Evolutionary conservation across 2,113 vertebrate genomes (phyloP), one percentile per base, ranked within the genome.

Genomic region (Siphamia tubifer): DNA sequence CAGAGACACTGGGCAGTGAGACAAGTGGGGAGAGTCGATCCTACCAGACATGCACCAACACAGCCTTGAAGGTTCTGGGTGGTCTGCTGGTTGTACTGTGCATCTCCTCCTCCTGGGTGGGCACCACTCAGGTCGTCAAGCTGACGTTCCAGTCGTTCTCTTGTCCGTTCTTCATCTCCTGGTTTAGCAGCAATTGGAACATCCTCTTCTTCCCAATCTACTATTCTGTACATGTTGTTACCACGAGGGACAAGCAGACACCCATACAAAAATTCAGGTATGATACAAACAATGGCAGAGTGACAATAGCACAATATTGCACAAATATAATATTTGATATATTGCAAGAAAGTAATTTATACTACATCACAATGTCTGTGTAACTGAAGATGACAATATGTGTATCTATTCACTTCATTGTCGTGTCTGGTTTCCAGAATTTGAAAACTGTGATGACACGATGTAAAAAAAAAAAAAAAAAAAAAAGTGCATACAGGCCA

Each of bases 101-200:
- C 4, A 92, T 99, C 81, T 98, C 95, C 11, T 98, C 96, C 0
- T 99, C 97, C 72, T 99, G 96, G 96, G 95, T 99, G 15, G 98
- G 97, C 82, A 98, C 96, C 89, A 98, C 96, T 0, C 98, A 99
- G 88, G 94, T 98, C 78, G 94, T 98, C 69, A 97, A 98, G 90
- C 94, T 98, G 83, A 97, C 97, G 8, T 99, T 96, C 84, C 95
- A 97, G 92, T 98, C 96, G 67, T 98, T 99, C 91, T 96, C 98
- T 89, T 98, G 96, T 77, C 97, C 98, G 40, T 98, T 99, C 93
- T 99, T 99, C 93, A 96, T 99, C 90, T 98, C 97, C 81, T 99
- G 98, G 97, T 99, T 99, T 94, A 98, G 96, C 89, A 98, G 96
- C 92, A 98, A 98, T 91, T 98, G 98, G 98, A 99, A 99, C 90